phyloP scores from a whole-genome alignment of 30 jellyfish, hydroid and myxozoan species.

The Pelagia noctiluca region DNA sequence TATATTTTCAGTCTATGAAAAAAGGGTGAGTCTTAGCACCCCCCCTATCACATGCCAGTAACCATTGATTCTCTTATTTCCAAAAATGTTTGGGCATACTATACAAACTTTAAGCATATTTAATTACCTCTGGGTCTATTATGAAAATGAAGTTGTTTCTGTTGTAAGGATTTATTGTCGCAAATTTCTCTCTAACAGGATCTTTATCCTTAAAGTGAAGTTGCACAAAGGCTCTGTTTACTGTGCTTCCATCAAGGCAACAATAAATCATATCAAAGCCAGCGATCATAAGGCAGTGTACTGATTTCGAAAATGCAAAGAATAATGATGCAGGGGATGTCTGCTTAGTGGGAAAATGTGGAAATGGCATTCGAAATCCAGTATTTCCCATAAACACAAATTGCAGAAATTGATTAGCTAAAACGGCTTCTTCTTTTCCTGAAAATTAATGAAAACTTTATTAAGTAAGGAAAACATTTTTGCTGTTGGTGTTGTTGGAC shows the following conservation, averaged over 20 bases:
- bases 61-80: constrained; percentile 2
- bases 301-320: constrained; percentile 13
- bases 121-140: constrained; percentile 3
- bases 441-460: neutral
- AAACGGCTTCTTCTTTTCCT: constrained; percentile 12
- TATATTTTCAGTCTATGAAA: neutral
- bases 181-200: constrained; percentile 3
- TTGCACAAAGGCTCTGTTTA: constrained; percentile 19
- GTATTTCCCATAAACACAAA: constrained; percentile 8
- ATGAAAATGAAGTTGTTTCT: constrained; percentile 1
- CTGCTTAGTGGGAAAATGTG: constrained; percentile 20
- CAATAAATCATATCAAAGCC: constrained; percentile 19
- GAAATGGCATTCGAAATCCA: constrained; percentile 22
- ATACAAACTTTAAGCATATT: neutral
- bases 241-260: constrained; percentile 30
- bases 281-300: constrained; percentile 2
- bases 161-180: constrained; percentile 3
- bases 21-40: constrained; percentile 8
- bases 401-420: constrained; percentile 20
- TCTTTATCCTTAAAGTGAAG: constrained; percentile 17
- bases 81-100: constrained; percentile 3
- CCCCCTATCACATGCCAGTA: constrained; percentile 7
- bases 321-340: constrained; percentile 17
- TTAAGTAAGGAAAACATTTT: neutral
- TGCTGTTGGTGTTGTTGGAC: constrained; percentile 8